Evolutionary conservation across 2,113 vertebrate species (phyloP).

Genomic region (Aythya baeri): DNA sequence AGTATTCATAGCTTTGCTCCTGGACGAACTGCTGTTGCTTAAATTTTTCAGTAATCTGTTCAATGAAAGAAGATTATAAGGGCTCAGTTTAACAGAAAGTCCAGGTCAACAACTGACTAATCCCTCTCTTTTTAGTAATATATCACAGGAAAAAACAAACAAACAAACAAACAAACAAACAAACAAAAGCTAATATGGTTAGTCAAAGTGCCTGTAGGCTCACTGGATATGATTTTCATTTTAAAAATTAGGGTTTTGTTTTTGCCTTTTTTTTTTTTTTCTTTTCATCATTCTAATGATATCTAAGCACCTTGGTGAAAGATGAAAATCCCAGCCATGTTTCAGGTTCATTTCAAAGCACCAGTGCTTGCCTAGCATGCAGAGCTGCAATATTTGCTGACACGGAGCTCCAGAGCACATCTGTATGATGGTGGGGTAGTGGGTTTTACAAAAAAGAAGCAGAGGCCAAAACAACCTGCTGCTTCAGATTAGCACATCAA

Average conservation of each 20-base stretch:
- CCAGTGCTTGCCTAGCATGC: rapidly evolving
- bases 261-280: background rate
- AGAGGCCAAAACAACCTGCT: background rate
- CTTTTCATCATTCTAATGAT: background rate
- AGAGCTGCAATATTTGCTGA: background rate
- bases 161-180: no score
- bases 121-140: background rate
- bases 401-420: background rate
- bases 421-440: rapidly evolving
- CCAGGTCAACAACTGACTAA: background rate
- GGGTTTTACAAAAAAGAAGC: background rate
- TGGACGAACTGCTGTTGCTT: background rate
- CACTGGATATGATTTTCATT: background rate
- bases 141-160: no score
- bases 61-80: background rate
- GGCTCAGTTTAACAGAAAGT: background rate
- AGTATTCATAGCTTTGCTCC: background rate
- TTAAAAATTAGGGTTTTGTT: background rate
- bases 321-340: background rate
- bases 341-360: background rate
- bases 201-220: background rate
- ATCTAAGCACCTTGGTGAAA: background rate
- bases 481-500: background rate
- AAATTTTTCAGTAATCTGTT: background rate
- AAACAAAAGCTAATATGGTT: background rate